phyloP scores from a whole-genome alignment of 2,113 vertebrate species.

The Odocoileus hemionus region DNA sequence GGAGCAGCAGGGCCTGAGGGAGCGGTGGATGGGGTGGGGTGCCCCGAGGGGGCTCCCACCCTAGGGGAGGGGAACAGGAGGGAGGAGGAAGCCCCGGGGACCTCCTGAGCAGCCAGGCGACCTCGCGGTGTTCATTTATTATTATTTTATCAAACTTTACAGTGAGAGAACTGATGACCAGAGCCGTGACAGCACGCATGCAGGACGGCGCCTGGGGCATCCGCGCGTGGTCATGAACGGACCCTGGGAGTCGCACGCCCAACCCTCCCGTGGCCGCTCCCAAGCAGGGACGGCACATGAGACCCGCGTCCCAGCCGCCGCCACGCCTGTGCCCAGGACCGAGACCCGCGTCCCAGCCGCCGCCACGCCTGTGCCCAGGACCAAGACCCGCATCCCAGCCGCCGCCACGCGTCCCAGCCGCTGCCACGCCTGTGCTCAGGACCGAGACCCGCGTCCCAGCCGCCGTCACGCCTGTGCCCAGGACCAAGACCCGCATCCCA shows the following conservation, averaged over 20 bases:
- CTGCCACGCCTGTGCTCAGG: too few species aligned
- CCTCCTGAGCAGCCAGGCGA: neutral
- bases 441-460: too few species aligned
- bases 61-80: neutral
- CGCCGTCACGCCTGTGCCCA: too few species aligned
- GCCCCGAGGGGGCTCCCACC: neutral
- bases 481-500: too few species aligned
- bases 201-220: neutral
- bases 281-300: accelerated
- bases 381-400: too few species aligned
- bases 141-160: neutral
- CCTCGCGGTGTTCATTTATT: neutral
- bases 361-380: too few species aligned
- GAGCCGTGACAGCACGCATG: accelerated
- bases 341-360: too few species aligned
- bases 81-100: neutral
- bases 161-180: neutral
- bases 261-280: too few species aligned
- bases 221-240: accelerated
- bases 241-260: accelerated
- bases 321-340: too few species aligned
- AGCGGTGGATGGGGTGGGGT: neutral
- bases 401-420: too few species aligned
- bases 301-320: neutral
- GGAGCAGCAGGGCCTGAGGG: neutral